Percentiles rank a stretch among this genome's conserved stretches.
Evolutionary conservation across 2,888 invertebrate species (phyloP).

Genomic region (Cyaniris semiargus): DNA sequence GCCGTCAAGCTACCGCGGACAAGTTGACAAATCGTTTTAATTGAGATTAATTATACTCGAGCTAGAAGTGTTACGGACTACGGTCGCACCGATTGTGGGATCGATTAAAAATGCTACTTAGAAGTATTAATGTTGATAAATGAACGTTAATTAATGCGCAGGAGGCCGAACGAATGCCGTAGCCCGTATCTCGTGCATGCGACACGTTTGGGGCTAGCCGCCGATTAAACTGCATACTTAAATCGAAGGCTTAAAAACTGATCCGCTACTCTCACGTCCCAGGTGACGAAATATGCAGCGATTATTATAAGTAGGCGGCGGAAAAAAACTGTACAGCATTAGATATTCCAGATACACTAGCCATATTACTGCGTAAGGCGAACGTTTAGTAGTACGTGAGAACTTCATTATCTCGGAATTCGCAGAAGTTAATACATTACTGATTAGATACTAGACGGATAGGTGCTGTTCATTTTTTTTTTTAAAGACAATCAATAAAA

Average conservation of each 20-base stretch:
- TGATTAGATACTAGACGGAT: background rate
- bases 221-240: background rate
- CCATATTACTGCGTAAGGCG: background rate
- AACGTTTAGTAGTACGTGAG: conserved; percentile 8
- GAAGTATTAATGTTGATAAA: conserved; percentile 9
- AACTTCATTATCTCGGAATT: background rate
- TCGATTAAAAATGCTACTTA: conserved; percentile 7
- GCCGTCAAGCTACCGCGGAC: background rate
- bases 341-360: background rate
- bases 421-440: background rate
- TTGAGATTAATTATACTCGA: conserved; percentile 8
- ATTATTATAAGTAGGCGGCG: background rate
- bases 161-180: background rate
- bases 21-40: conserved; percentile 13
- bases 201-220: background rate
- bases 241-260: background rate
- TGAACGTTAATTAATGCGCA: conserved; percentile 1
- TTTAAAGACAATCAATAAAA: background rate
- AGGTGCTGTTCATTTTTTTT: background rate
- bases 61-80: background rate
- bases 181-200: background rate
- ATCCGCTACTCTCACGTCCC: background rate
- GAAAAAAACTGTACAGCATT: background rate
- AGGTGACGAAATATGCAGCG: background rate
- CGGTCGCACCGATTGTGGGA: conserved; percentile 12